phyloP scores from a whole-genome alignment of 2,113 vertebrate genomes.

The Procavia capensis region DNA sequence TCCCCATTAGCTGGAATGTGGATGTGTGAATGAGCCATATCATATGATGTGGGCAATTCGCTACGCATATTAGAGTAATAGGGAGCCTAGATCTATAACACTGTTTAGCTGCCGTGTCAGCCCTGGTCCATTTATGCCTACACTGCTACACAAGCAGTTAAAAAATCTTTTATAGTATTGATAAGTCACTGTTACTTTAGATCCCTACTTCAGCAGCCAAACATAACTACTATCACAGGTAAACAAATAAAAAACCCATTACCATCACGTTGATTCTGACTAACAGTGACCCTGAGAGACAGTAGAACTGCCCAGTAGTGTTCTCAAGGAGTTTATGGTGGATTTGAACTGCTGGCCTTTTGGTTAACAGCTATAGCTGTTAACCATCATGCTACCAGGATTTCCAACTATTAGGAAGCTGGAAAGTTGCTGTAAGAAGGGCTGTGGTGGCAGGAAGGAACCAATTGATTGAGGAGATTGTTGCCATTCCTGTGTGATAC shows the following conservation, averaged over 20 bases:
- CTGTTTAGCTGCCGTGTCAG: background rate
- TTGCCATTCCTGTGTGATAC: background rate
- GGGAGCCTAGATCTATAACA: background rate
- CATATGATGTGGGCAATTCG: background rate
- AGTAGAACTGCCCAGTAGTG: no score
- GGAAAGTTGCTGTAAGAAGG: background rate
- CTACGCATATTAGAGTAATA: background rate
- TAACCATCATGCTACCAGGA: no score
- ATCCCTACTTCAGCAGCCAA: background rate
- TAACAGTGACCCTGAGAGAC: no score
- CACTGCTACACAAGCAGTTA: background rate
- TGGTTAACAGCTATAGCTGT: no score
- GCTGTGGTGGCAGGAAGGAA: background rate
- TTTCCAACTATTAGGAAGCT: no score
- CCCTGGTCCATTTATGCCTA: background rate
- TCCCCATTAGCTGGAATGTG: background rate
- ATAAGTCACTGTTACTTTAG: background rate
- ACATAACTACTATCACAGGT: background rate
- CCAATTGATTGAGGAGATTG: background rate
- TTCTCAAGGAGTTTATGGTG: no score
- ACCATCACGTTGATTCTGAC: no score
- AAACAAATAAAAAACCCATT: no score
- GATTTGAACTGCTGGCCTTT: no score
- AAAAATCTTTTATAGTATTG: background rate
- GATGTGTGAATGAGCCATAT: background rate